Percentiles rank a stretch among this genome's conserved stretches.
phyloP scores from a whole-genome alignment of 2,113 vertebrate genomes.

The Coptodon rendalli region DNA sequence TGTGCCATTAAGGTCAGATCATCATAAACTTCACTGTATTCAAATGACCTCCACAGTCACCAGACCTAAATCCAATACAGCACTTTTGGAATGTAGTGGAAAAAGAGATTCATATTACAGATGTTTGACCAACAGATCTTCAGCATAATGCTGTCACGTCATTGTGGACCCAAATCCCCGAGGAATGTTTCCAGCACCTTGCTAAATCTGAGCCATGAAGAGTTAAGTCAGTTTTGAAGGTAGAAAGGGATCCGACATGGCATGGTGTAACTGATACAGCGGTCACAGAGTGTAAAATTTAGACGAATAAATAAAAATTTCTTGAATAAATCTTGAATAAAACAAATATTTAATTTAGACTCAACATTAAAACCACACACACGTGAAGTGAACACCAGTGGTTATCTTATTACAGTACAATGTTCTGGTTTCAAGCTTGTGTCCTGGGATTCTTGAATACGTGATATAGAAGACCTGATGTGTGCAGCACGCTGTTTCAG shows the following conservation, averaged over 20 bases:
- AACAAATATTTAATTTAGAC: not conserved
- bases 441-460: not conserved
- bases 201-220: not conserved
- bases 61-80: not conserved
- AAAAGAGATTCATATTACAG: not conserved
- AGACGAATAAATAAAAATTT: not conserved
- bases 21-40: not conserved
- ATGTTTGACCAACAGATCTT: not conserved
- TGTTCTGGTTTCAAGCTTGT: not conserved
- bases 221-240: not conserved
- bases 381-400: not conserved
- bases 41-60: not conserved
- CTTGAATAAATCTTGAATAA: not conserved
- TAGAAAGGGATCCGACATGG: not conserved
- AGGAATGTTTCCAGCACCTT: not conserved
- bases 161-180: not conserved
- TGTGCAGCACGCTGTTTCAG: not conserved
- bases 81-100: not conserved
- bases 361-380: not conserved
- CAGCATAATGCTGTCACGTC: not conserved
- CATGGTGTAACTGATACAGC: accelerated
- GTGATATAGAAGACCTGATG: not conserved
- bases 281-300: not conserved
- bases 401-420: not conserved
- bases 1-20: not conserved